Evolutionary conservation across 2,888 invertebrate genomes (phyloP).

Genomic region (Danaus chrysippus): DNA sequence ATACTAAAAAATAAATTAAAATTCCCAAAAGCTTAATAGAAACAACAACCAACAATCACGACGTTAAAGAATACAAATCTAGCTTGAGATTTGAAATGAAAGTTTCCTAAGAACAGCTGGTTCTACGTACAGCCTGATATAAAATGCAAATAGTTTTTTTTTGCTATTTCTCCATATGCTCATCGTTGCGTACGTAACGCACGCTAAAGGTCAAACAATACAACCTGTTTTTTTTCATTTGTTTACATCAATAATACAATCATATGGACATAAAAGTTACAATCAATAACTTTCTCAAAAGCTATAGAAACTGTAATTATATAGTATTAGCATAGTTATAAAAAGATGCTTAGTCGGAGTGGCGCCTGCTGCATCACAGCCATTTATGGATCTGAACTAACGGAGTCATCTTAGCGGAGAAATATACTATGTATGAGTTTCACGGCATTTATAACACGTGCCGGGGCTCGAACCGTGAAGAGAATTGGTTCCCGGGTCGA

Average conservation of each 20-base stretch:
- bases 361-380: conserved; percentile 31
- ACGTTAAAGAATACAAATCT: no score
- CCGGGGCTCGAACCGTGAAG: conserved; percentile 33
- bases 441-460: conserved; percentile 27
- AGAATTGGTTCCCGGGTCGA: conserved; percentile 36
- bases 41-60: neutral
- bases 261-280: conserved; percentile 20
- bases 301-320: conserved; percentile 19
- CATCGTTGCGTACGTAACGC: neutral
- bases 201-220: neutral
- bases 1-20: neutral
- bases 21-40: neutral
- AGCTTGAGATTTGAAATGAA: no score
- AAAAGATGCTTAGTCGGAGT: conserved; percentile 25
- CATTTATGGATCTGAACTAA: conserved; percentile 31
- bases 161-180: neutral
- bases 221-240: conserved; percentile 16
- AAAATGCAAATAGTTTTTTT: no score
- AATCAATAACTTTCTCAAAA: conserved; percentile 25
- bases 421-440: conserved; percentile 28
- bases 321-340: conserved; percentile 19
- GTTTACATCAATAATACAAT: conserved; percentile 15
- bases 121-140: no score
- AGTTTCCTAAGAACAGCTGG: no score
- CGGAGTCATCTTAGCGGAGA: conserved; percentile 30